Base-by-base conservation (phyloP, 1,140 invertebrate genomes). In the Ooceraea biroi region DNA sequence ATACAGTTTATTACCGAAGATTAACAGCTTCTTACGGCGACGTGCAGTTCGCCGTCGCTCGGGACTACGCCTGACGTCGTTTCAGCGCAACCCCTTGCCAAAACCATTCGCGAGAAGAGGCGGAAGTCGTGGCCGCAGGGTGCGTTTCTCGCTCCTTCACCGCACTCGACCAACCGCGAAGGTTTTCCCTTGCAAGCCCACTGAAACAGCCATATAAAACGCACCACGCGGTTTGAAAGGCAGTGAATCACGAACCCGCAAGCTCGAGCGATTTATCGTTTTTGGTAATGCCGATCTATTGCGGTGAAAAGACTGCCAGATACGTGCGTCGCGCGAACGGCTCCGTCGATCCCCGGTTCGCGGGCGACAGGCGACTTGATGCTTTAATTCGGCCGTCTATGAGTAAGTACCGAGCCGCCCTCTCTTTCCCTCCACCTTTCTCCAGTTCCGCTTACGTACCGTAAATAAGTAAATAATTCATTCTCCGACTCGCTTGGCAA, bases 1-100 rank as follows among this genome's bases (percentile, higher is more conserved):
- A 94, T 94, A 94, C 94, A 94, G 93, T 94, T 94, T 94, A 94
- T 94, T 94, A 94, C 93, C 92, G 91, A 94, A 94, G 94, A 94
- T 94, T 94, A 94, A 94, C 94, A 94, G 94, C 94, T 94, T 94
- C 93, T 94, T 94, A 94, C 92, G 91, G 88, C 91, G 91, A 92
- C 91, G 92, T 91, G 91, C 89, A 91, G 92, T 90, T 91, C 36
- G 91, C 91, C 86, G 86, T 87, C 87, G 88, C 73, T 71, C 74
- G 82, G 65, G 85, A 80, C 80, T 86, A 84, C 80, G 78, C 46
- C 83, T 73, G 65, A 78, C 85, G 82, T 74, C 71, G 85, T 88
- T 84, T 85, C 72, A 85, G 60, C 85, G 60, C 44, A 82, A 87
- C 65, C 86, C 82, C 55, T 58, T 48, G 65, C 72, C 65, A n/a